phyloP scores from a whole-genome alignment of 2,113 vertebrate species.

The Channa argus region DNA sequence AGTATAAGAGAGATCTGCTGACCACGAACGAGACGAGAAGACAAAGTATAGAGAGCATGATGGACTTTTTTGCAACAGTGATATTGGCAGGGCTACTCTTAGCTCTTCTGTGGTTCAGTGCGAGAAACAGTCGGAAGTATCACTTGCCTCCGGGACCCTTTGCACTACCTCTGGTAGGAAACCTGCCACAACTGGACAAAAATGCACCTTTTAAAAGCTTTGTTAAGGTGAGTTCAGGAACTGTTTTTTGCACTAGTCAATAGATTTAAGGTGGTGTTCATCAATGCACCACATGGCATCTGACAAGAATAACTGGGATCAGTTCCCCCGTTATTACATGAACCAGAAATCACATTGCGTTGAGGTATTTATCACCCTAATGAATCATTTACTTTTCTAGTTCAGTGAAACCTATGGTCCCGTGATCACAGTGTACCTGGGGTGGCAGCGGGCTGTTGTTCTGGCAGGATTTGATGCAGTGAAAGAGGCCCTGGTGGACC shows the following conservation, averaged over 20 bases:
- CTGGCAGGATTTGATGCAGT: constrained; percentile 80
- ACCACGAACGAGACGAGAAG: neutral
- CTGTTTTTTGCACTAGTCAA: too few species aligned
- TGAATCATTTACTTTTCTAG: constrained; percentile 38
- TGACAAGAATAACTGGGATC: too few species aligned
- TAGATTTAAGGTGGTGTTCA: too few species aligned
- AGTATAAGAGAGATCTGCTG: neutral
- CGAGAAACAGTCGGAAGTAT: constrained; percentile 18
- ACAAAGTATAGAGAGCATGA: neutral
- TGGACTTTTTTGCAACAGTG: constrained; percentile 66
- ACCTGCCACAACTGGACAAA: constrained; percentile 70
- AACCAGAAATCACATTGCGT: too few species aligned
- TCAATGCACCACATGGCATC: too few species aligned
- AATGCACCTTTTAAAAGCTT: constrained; percentile 70
- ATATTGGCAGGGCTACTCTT: constrained; percentile 53
- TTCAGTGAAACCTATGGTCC: constrained; percentile 75
- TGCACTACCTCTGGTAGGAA: constrained; percentile 76
- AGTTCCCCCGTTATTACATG: too few species aligned
- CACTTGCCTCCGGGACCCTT: constrained; percentile 75
- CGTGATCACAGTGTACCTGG: constrained; percentile 79
- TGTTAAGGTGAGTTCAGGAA: constrained; percentile 63
- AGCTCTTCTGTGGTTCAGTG: constrained; percentile 57
- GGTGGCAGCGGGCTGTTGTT: constrained; percentile 70
- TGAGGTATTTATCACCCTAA: neutral
- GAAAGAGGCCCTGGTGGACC: constrained; percentile 80